Conservation (phyloP, 2,888 invertebrate species). For the Cheilosia soror region DNA sequence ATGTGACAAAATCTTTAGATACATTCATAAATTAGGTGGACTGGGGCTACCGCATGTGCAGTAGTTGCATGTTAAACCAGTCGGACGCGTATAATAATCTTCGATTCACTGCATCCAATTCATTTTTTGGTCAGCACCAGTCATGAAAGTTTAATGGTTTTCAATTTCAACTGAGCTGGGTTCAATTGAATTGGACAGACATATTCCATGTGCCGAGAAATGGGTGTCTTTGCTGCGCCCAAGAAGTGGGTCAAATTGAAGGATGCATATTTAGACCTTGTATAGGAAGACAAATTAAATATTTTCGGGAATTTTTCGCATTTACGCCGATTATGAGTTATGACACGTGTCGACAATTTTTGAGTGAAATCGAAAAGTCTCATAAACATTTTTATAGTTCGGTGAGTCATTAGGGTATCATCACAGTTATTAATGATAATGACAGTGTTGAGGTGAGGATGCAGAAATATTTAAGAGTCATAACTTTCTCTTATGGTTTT, state of each 20-base stretch:
- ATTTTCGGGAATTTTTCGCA: constrained; percentile 4
- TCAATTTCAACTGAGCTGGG: neutral
- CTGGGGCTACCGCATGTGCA: neutral
- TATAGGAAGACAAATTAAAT: constrained; percentile 1
- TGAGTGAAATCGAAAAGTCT: constrained; percentile 28
- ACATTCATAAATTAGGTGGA: constrained; percentile 32
- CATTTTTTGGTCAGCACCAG: constrained; percentile 1
- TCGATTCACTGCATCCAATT: constrained; percentile 30
- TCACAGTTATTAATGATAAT: no score
- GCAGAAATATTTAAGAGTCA: no score
- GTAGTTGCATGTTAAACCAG: neutral
- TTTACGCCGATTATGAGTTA: constrained; percentile 13
- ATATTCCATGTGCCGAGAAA: neutral
- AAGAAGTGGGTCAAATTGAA: constrained; percentile 35
- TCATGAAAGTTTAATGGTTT: constrained; percentile 11
- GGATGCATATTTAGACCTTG: neutral
- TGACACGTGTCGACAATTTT: constrained; percentile 8
- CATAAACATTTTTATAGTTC: constrained; percentile 37
- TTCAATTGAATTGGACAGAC: constrained; percentile 13
- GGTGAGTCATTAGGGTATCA: constrained; percentile 13
- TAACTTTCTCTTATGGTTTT: no score
- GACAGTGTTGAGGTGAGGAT: no score
- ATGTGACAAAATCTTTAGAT: constrained; percentile 35
- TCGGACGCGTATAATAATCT: neutral
- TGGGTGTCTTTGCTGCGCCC: constrained; percentile 20